These are phyloP conservation scores for Trinectes maculatus DNA, from an alignment of 2,113 vertebrate species.

Conservation along the genomic window DNA sequence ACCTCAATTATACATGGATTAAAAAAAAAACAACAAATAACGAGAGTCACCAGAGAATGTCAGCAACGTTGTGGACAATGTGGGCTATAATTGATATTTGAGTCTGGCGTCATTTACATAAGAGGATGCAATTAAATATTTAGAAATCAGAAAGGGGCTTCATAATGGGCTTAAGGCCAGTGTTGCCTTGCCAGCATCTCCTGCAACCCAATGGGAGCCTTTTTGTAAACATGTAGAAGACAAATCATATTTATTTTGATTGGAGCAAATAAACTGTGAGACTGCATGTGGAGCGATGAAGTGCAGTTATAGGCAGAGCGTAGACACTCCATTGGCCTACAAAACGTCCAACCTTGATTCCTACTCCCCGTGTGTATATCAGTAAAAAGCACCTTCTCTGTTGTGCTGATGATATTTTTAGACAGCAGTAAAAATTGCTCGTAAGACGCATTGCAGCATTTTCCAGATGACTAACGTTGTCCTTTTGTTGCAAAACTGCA, in stretches of 20 bases:
- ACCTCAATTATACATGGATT: slow-evolving; percentile 50
- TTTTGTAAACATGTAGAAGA: slow-evolving; percentile 44
- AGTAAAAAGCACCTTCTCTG: slow-evolving; percentile 16
- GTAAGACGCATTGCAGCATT: not conserved
- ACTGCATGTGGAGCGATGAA: slow-evolving; percentile 6
- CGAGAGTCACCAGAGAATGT: slow-evolving; percentile 12
- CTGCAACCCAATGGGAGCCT: slow-evolving; percentile 30
- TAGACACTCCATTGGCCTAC: slow-evolving; percentile 24
- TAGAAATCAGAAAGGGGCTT: slow-evolving; percentile 47
- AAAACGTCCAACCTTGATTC: slow-evolving; percentile 15
- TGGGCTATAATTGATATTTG: slow-evolving; percentile 48
- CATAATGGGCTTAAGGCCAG: slow-evolving; percentile 53
- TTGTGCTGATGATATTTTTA: slow-evolving; percentile 32
- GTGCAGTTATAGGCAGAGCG: slow-evolving; percentile 3
- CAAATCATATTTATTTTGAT: slow-evolving; percentile 43
- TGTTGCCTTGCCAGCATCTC: slow-evolving; percentile 38
- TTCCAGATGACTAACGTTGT: slow-evolving; percentile 17
- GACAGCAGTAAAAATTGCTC: slow-evolving; percentile 14
- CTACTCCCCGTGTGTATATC: slow-evolving; percentile 3
- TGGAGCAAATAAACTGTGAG: slow-evolving; percentile 37
- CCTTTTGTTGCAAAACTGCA: not conserved
- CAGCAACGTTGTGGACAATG: slow-evolving; percentile 18
- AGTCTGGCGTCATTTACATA: slow-evolving; percentile 51
- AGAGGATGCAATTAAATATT: slow-evolving; percentile 64
- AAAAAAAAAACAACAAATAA: slow-evolving; percentile 22